Base-by-base conservation (phyloP, 2,888 invertebrate genomes). In the Rhyacophila evoluta region DNA sequence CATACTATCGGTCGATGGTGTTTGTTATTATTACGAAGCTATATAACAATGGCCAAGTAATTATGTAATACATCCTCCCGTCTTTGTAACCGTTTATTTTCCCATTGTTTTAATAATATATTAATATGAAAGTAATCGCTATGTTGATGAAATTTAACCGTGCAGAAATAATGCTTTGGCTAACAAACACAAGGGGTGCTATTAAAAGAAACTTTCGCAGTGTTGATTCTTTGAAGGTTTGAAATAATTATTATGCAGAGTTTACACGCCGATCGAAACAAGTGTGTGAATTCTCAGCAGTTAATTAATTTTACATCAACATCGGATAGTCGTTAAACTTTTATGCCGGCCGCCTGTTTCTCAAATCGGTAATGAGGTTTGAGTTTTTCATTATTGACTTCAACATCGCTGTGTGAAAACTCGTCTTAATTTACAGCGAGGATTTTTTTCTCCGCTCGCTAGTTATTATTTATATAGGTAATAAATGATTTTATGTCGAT, bases 231-330 rank as follows among this genome's bases (percentile, higher is more conserved):
- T 19, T 25, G 10, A 55, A 55, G 25, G 15, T 55, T 55, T 19
- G 19, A 55, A 55, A 25, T 25, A 55, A 55, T 55, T 25, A 55
- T 25, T 25, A 55, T 55, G 55, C 25, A 25, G 10, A 25, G 55
- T 19, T 55, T 55, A 25, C 55, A 55, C 55, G 55, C 55, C 25
- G 55, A 55, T 55, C 55, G 55, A 12, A 55, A 19, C 25, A 25
- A 55, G 55, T 55, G 55, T 55, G 19, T 41, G 33, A 74, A 15
- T 25, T 41, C 33, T 55, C 3, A 25, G 73, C 33, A 28, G 25
- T 74, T 74, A 74, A 74, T 74, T 74, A 74, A 67, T 25, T 74
- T 37, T 74, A 74, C 74, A 74, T 69, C 38, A 74, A 15, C 55
- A 55, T 69, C 69, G 29, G 29, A 29, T 33, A 29, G 69, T 69